Base-by-base conservation (phyloP, 2,888 invertebrate species). In the Alcis repandata region DNA sequence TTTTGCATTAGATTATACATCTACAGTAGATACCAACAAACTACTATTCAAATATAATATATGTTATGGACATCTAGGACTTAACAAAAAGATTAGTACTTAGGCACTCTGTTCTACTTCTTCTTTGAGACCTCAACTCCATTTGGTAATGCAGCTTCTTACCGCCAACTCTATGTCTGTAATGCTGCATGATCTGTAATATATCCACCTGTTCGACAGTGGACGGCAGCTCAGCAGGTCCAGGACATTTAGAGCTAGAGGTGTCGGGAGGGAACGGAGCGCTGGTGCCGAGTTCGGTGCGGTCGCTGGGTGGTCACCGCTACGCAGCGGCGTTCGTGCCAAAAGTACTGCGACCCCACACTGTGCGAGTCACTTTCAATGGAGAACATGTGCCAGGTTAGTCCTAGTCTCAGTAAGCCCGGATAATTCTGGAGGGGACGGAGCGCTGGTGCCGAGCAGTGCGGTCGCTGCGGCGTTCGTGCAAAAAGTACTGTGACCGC, bases 391-490 rank as follows among this genome's bases (percentile, higher is more conserved):
- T 98, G 49, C 96, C 97, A 86, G 98, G 98, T 98, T 90, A 95
- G 97, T 95, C 19, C 6, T 41, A 45, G 36, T n/a, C n/a, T n/a
- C n/a, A n/a, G n/a, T n/a, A n/a, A n/a, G n/a, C n/a, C n/a, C n/a
- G n/a, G n/a, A n/a, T n/a, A n/a, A n/a, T n/a, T 98, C 99, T 81
- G 90, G 89, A 2, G 91, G 89, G 17, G 91, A 90, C 63, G 98
- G 98, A 41, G 97, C 98, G 4, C 96, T 98, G 71, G 98, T 99
- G 27, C 98, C 98, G 9, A 99, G 99, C 98, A 59, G 98, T 99
- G 13, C 95, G 97, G 70, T 97, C 98, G 63, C 94, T 98, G 53
- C 99, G 38, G 97, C 98, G 13, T 99, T 99, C 88, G 98, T 98
- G 20, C 99, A 99, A 1, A 97, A 97, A 77, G 96, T 98, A 79